Evolutionary conservation across 1,140 invertebrate species (phyloP).

Genomic region (Micrasema minimum): DNA sequence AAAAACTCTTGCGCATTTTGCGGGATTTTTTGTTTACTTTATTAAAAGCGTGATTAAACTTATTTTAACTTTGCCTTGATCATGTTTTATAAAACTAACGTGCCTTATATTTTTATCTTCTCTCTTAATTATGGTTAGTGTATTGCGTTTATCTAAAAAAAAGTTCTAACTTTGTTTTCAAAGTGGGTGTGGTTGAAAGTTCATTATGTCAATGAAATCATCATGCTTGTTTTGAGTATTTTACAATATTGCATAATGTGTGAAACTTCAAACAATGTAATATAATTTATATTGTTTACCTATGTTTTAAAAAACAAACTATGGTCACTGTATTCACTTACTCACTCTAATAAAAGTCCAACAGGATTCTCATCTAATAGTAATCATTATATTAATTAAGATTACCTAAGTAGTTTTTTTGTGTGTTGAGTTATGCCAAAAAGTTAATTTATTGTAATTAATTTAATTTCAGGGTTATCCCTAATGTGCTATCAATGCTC

Average conservation of each 20-base stretch:
- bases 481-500: constrained; percentile 91
- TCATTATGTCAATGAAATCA: background rate
- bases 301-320: background rate
- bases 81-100: constrained; percentile 14
- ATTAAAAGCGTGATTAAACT: background rate
- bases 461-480: constrained; percentile 62
- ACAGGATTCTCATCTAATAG: background rate
- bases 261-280: background rate
- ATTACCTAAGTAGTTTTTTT: background rate
- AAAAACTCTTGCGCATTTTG: background rate
- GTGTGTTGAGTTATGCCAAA: background rate
- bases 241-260: background rate
- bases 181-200: constrained; percentile 29
- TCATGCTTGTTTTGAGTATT: background rate
- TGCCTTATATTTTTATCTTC: constrained; percentile 10
- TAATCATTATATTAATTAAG: background rate
- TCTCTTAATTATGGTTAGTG: constrained; percentile 20
- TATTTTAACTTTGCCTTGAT: background rate
- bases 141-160: background rate
- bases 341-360: background rate
- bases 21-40: constrained; percentile 4
- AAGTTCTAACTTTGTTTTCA: background rate
- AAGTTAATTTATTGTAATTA: background rate
- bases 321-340: background rate
- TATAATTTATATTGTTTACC: background rate